Evolutionary conservation across 2,888 invertebrate species (phyloP).

Genomic region (Petrolisthes manimaculis): DNA sequence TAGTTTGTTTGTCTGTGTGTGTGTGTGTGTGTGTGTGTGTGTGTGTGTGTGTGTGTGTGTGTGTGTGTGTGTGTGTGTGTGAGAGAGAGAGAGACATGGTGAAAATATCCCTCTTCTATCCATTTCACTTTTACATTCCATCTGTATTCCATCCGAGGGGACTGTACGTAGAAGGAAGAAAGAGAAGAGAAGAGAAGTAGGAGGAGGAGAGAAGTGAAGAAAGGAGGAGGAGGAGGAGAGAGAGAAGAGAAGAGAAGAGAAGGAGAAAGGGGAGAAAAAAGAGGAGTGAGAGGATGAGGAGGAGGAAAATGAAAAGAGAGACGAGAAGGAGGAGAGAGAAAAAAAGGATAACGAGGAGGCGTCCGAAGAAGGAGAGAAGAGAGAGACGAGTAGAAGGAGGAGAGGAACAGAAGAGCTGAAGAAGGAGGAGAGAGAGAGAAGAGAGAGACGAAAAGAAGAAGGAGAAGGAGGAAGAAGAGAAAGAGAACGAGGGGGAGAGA

Average conservation of each 20-base stretch:
- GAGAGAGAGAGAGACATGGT: constrained; percentile 17
- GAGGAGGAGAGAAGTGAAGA: not conserved
- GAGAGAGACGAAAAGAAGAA: not conserved
- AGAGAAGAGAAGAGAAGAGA: not conserved
- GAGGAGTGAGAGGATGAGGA: not conserved
- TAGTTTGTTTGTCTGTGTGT: too few relatives aligned
- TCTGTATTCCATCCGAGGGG: too few relatives aligned
- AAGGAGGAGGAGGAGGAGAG: not conserved
- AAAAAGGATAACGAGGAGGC: not conserved
- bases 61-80: too few relatives aligned
- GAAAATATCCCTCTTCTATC: too few relatives aligned
- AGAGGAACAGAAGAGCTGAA: not conserved
- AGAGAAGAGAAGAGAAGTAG: not conserved
- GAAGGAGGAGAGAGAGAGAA: not conserved
- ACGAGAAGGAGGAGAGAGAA: not conserved
- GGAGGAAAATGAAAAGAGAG: not conserved
- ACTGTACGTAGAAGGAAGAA: not conserved
- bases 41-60: too few relatives aligned
- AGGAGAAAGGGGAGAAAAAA: not conserved
- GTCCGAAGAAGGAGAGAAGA: not conserved
- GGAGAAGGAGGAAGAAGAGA: not conserved
- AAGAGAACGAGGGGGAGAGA: not conserved
- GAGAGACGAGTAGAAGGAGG: not conserved
- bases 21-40: too few relatives aligned
- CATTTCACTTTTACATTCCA: too few relatives aligned